Base-by-base conservation (phyloP, 2,113 vertebrate genomes). In the Lepus americanus region DNA sequence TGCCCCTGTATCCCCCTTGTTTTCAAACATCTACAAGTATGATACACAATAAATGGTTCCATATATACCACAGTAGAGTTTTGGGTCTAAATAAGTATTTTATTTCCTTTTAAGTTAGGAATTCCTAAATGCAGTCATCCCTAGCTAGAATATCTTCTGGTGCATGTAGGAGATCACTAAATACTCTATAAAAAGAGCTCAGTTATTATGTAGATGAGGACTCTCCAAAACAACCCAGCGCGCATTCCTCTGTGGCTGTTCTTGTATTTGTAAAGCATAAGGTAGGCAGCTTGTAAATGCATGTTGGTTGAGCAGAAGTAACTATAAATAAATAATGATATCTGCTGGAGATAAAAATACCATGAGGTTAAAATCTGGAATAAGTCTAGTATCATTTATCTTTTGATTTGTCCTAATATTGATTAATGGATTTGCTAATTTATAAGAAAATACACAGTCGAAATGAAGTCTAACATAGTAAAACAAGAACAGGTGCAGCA, bases 401-500 rank as follows among this genome's bases (percentile, higher is more conserved):
- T 94, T 90, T 36, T 85, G 67, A 80, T 64, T 82, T 88, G 31
- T 61, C 70, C 51, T 89, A 64, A 77, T 3, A 72, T 31, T 89
- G 61, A 89, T 83, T 89, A 91, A 69, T 89, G 64, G 69, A 82
- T 55, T 82, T 79, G 27, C 93, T 77, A 84, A 93, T 74, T 84
- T 31, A 14, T 82, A 53, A 93, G n/a, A 89, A 92, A 86, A 67
- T 73, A 76, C 16, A 70, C 20, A 33, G 11, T 61, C n/a, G 64
- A 94, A 66, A 92, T 64, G 55, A 96, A 85, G 31, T 53, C 9
- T 31, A 44, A 76, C 25, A 63, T 14, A 86, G 23, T n/a, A 78
- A 79, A 83, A 20, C 19, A 73, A 22, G n/a, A 64, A 80, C 27
- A 86, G 79, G 51, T 1, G 0, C 5, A 55, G 19, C 53, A 70